Base-by-base conservation (phyloP, 2,797 vertebrate species). In the Delichon dasypus region DNA sequence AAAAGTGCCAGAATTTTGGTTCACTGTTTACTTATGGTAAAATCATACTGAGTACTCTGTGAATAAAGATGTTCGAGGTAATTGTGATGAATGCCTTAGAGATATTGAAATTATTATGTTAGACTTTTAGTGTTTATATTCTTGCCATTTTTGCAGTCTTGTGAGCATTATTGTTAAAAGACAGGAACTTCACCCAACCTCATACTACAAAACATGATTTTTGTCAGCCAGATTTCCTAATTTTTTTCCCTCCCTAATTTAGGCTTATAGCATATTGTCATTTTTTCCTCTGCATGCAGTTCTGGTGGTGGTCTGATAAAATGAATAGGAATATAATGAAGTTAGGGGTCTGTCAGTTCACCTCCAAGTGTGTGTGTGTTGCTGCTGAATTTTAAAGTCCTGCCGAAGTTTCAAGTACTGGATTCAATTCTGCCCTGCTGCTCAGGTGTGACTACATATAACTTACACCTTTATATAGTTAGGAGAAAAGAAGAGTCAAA, bases 381-480 rank as follows among this genome's bases (percentile, higher is more conserved):
- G 84, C 53, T 79, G 65, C 76, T 89, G 60, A 62, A 70, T 80
- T 93, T 85, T 66, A 2, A 93, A 94, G n/a, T 88, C 66, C 84
- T 70, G 90, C 7, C 61, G 53, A 77, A 64, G 75, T 89, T 97
- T 96, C 85, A 91, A 89, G 90, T 86, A 91, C 12, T 55, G 64
- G 51, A 61, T 90, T 90, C 6, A 13, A 48, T 81, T 88, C 64
- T 73, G 70, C 76, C 68, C 79, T 45, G 73, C 78, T 86, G 64
- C 55, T 87, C 72, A 36, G 54, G 54, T 73, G 75, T 89, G 74
- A 81, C 16, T 92, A 57, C 20, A 8, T 54, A 74, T 42, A 32
- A 88, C 68, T 85, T 89, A 94, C 20, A 84, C 68, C 53, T 90
- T 53, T 78, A 23, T n/a, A 42, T 26, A 54, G 47, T 10, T 77